These are phyloP conservation scores for Panthera tigris DNA, from an alignment of 2,113 vertebrate genomes.

Conservation along the genomic window DNA sequence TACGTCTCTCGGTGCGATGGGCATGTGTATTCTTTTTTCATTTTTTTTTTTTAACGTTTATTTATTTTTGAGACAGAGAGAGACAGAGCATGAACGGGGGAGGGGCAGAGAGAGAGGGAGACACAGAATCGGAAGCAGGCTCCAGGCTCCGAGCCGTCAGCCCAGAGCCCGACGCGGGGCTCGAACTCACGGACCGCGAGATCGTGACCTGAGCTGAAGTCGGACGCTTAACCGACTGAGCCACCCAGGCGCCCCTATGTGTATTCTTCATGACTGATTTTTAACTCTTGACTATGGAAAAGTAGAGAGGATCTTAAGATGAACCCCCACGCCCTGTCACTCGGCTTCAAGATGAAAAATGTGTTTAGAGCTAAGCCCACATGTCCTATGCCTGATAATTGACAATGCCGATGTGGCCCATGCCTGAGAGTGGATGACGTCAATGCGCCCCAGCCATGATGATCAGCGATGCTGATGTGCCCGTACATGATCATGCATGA, in stretches of 20 bases:
- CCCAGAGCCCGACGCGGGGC: background rate
- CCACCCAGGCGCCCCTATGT: background rate
- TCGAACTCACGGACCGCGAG: background rate
- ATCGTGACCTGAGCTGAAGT: background rate
- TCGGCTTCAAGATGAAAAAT: background rate
- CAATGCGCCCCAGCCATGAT: too few relatives aligned
- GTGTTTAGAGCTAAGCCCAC: background rate
- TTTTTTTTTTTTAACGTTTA: background rate
- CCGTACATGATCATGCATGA: background rate
- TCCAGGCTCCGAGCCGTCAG: background rate
- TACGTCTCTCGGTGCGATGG: fast-evolving
- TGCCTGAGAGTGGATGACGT: too few relatives aligned
- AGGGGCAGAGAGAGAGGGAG: background rate
- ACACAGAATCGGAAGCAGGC: background rate
- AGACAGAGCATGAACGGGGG: background rate
- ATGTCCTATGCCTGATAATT: background rate
- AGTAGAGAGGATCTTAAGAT: background rate
- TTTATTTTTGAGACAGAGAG: background rate
- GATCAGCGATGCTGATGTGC: background rate
- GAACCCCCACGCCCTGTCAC: fast-evolving
- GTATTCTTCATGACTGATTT: background rate
- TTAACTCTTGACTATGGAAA: background rate
- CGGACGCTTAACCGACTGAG: background rate
- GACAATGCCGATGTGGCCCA: background rate
- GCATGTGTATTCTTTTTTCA: background rate